Percentiles rank a stretch among this genome's conserved stretches.
These are phyloP conservation scores for Eustalomyia histrio DNA, from an alignment of 2,888 invertebrate species.

Conservation along the genomic window DNA sequence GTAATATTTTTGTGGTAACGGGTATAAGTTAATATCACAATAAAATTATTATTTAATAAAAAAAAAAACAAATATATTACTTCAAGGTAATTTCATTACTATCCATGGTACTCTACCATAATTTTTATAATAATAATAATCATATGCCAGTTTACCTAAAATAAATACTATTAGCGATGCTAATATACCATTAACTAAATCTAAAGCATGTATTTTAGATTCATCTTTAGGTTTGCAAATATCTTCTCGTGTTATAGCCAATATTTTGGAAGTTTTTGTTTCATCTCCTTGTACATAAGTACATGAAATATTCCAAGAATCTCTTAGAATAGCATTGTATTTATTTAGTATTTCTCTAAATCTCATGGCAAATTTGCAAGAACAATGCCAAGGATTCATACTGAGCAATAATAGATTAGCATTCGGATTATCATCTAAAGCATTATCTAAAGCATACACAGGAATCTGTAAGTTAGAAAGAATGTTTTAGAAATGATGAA, in stretches of 20 bases:
- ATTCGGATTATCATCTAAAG: conserved; percentile 86
- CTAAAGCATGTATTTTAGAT: conserved; percentile 84
- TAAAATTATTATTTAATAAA: not conserved
- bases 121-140: conserved; percentile 89
- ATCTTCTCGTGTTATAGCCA: conserved; percentile 84
- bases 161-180: conserved; percentile 85
- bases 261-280: conserved; percentile 82
- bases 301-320: conserved; percentile 86
- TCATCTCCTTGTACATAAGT: conserved; percentile 81
- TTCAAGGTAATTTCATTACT: conserved; percentile 87
- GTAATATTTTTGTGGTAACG: not conserved
- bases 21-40: conserved; percentile 39
- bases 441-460: conserved; percentile 89
- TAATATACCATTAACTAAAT: conserved; percentile 86
- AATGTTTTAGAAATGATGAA: not conserved
- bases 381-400: conserved; percentile 90
- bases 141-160: conserved; percentile 87
- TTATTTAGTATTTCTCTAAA: conserved; percentile 86
- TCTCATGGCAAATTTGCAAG: conserved; percentile 88
- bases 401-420: conserved; percentile 86
- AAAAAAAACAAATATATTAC: not conserved
- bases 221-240: conserved; percentile 83
- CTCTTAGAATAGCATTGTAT: conserved; percentile 85
- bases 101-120: conserved; percentile 92
- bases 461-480: conserved; percentile 83